Evolutionary conservation across 2,888 invertebrate genomes (phyloP).

Genomic region (Tetanocera ferruginea): DNA sequence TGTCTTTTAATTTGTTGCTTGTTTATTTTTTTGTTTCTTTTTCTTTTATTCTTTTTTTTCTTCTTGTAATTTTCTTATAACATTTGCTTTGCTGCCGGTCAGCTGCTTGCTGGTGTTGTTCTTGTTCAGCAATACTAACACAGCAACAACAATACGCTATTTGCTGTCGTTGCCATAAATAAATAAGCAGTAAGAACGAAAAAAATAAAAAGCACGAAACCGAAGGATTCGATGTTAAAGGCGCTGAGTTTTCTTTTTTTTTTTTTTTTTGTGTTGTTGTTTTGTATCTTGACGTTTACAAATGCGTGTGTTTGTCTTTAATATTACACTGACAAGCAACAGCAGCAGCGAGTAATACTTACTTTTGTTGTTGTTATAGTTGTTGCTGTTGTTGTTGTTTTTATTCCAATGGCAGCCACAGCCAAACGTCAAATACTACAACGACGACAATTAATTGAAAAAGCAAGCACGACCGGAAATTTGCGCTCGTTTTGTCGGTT

Average conservation of each 20-base stretch:
- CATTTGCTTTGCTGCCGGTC: background rate
- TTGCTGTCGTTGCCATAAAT: background rate
- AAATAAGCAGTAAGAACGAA: background rate
- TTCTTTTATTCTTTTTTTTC: background rate
- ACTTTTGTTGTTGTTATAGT: background rate
- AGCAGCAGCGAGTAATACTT: background rate
- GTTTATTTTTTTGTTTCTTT: background rate
- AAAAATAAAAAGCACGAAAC: background rate
- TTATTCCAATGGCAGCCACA: constrained; percentile 34
- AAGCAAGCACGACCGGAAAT: constrained; percentile 51
- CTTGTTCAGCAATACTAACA: background rate
- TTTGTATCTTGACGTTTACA: constrained; percentile 22
- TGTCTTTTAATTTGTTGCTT: background rate
- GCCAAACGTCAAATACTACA: constrained; percentile 45
- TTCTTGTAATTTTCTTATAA: background rate
- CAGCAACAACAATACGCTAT: background rate
- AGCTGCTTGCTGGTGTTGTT: background rate
- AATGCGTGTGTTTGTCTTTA: constrained; percentile 29
- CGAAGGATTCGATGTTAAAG: background rate
- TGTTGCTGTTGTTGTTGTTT: background rate
- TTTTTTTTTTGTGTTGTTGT: background rate
- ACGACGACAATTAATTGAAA: constrained; percentile 51
- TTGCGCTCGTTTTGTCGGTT: constrained; percentile 52
- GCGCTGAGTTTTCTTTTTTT: background rate
- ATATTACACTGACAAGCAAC: constrained; percentile 26